These are phyloP conservation scores for Apus apus DNA, from an alignment of 2,113 vertebrate genomes.

Conservation along the genomic window DNA sequence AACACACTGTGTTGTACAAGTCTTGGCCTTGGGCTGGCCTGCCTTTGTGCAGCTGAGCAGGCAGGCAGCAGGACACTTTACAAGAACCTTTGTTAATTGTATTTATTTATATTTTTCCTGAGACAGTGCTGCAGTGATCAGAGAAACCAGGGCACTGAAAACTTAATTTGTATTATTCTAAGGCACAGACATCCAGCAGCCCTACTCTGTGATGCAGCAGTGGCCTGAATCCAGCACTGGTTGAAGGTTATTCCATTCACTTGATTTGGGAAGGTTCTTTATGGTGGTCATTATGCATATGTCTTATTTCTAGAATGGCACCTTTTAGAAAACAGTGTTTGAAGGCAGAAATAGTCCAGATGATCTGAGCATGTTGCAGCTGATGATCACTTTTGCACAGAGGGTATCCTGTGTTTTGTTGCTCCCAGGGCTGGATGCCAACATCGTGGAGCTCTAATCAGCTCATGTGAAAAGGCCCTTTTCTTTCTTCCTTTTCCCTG, in stretches of 20 bases:
- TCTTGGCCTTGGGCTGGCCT: not conserved
- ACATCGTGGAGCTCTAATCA: not conserved
- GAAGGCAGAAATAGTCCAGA: not conserved
- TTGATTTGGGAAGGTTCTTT: not conserved
- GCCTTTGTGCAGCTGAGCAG: not conserved
- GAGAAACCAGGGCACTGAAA: not conserved
- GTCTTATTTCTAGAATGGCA: not conserved
- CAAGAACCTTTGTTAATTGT: not conserved
- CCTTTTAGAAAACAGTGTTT: not conserved
- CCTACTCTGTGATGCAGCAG: rapidly evolving
- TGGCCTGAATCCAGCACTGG: not conserved
- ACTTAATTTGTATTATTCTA: not conserved
- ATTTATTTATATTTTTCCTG: not conserved
- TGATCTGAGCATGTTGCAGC: not conserved
- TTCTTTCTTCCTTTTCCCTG: not conserved
- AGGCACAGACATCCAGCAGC: not conserved
- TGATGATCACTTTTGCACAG: not conserved
- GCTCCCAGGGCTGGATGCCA: not conserved
- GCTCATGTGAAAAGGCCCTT: not conserved
- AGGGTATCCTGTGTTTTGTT: not conserved
- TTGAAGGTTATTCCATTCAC: not conserved
- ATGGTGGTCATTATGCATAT: not conserved
- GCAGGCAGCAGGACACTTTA: not conserved
- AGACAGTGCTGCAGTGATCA: not conserved
- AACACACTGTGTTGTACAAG: not conserved